A percentile compares a stretch with the other conserved stretches of the same genome.
Conservation (phyloP, 1,140 invertebrate genomes). For the Caerostris extrusa region DNA sequence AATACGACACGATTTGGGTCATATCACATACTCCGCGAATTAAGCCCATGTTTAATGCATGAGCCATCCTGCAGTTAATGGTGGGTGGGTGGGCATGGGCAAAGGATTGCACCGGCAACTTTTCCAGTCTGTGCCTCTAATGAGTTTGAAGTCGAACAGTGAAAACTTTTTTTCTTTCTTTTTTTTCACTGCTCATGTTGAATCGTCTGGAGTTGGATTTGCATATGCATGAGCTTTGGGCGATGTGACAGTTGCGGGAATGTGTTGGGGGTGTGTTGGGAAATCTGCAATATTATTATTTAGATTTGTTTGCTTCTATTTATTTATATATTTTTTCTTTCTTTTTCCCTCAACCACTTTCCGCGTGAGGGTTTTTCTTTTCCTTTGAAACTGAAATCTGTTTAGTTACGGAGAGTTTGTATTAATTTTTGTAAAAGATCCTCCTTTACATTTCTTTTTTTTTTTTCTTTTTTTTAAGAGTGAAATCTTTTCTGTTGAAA, state of each 20-base stretch:
- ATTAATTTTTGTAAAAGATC: conserved; percentile 34
- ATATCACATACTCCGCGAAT: conserved; percentile 34
- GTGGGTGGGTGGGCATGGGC: neutral
- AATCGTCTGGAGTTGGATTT: conserved; percentile 19
- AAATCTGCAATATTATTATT: neutral
- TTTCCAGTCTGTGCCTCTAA: neutral
- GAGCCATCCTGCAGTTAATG: conserved; percentile 10
- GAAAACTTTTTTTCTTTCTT: neutral
- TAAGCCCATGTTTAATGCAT: conserved; percentile 55
- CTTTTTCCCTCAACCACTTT: neutral
- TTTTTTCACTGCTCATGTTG: neutral
- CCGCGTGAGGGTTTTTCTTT: neutral
- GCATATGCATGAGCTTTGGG: conserved; percentile 40
- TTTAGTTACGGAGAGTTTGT: conserved; percentile 36
- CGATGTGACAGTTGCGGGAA: conserved; percentile 4
- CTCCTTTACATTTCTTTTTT: too few species aligned
- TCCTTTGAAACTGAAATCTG: neutral
- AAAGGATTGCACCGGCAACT: neutral
- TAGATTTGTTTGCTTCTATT: neutral
- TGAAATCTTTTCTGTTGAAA: neutral
- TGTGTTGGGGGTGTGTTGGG: neutral
- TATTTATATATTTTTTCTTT: neutral
- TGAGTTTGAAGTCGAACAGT: conserved; percentile 52
- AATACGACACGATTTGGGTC: conserved; percentile 53
- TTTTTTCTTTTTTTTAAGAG: neutral